A percentile compares a stretch with the other conserved stretches of the same genome.
phyloP scores from a whole-genome alignment of 1,140 invertebrate genomes.

The Procambarus virginalis region DNA sequence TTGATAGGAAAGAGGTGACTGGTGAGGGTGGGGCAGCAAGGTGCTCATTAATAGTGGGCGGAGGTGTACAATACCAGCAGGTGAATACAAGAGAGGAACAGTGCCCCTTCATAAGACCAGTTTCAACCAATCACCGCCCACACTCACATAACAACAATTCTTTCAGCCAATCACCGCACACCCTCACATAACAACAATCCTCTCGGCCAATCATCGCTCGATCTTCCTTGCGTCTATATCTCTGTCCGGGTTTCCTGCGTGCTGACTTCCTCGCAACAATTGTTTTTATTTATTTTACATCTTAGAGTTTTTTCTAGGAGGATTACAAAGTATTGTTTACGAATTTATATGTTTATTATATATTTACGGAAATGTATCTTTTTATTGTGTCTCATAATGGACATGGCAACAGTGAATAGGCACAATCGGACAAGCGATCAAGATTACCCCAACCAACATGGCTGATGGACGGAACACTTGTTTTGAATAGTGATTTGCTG shows the following conservation, averaged over 20 bases:
- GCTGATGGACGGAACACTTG: constrained; percentile 35
- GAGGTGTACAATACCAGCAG: constrained; percentile 2
- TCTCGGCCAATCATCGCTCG: constrained; percentile 21
- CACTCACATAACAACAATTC: constrained; percentile 39
- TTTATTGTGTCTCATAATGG: background rate
- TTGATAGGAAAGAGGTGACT: too few species aligned
- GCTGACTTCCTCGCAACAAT: background rate
- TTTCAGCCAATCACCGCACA: constrained; percentile 7
- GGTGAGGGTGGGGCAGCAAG: too few species aligned
- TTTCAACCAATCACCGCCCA: constrained; percentile 7
- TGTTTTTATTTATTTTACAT: background rate
- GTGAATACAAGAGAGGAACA: constrained; percentile 1
- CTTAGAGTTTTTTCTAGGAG: background rate
- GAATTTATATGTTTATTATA: too few species aligned
- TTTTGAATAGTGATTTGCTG: constrained; percentile 35
- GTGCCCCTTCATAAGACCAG: background rate
- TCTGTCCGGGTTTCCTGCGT: background rate
- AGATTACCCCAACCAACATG: constrained; percentile 39
- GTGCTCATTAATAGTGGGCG: too few species aligned
- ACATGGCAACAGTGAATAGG: background rate
- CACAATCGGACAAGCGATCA: constrained; percentile 28
- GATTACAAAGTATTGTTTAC: background rate
- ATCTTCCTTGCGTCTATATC: constrained; percentile 23
- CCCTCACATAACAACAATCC: constrained; percentile 36
- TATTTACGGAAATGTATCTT: background rate